A percentile compares a stretch with the other conserved stretches of the same genome.
Conservation (phyloP, 2,888 invertebrate genomes). For the Candidula unifasciata region DNA sequence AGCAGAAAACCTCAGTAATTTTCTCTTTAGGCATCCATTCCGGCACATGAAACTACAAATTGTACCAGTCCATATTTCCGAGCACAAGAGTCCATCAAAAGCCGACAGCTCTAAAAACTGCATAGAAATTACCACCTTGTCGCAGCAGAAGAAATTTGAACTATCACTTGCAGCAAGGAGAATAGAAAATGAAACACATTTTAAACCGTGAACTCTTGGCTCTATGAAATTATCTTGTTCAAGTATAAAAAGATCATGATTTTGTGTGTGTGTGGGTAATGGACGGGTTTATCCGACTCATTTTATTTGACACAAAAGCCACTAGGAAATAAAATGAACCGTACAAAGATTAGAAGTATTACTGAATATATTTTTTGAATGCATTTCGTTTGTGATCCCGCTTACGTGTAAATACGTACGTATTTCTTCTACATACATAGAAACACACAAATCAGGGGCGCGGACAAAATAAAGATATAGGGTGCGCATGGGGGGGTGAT, state of each 20-base stretch:
- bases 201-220: neutral
- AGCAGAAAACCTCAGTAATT: neutral
- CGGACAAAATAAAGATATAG: too few relatives aligned
- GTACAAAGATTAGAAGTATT: too few relatives aligned
- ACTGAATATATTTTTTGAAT: too few relatives aligned
- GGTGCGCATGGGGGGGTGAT: too few relatives aligned
- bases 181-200: neutral
- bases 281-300: slow-evolving; percentile 1
- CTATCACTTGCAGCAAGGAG: neutral
- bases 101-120: neutral
- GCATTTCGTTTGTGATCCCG: too few relatives aligned
- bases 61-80: neutral
- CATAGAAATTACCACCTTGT: neutral
- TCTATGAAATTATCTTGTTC: slow-evolving; percentile 4
- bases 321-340: neutral
- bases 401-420: too few relatives aligned
- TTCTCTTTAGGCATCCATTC: neutral
- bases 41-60: neutral
- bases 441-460: too few relatives aligned
- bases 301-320: neutral
- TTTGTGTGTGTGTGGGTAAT: neutral
- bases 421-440: too few relatives aligned
- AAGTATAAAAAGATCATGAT: neutral
- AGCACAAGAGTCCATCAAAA: neutral
- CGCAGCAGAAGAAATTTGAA: neutral